phyloP scores from a whole-genome alignment of 2,113 vertebrate genomes.

The Atherinomorus stipes region DNA sequence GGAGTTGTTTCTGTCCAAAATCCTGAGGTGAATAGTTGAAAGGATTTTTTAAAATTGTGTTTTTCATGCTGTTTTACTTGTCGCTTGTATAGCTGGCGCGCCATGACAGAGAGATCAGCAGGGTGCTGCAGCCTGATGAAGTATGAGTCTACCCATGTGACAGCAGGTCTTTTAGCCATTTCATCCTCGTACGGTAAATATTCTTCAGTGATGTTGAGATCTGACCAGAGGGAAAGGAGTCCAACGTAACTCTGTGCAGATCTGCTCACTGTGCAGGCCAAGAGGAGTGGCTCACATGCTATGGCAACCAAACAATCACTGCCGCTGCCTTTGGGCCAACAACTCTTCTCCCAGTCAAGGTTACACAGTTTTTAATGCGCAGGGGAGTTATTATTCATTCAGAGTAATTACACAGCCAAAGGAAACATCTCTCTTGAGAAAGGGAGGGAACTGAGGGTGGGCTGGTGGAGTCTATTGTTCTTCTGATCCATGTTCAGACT shows the following conservation, averaged over 20 bases:
- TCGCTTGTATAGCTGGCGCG: slow-evolving; percentile 10
- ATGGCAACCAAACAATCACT: slow-evolving; percentile 34
- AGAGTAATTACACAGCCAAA: slow-evolving; percentile 47
- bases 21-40: slow-evolving; percentile 34
- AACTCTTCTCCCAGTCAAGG: slow-evolving; percentile 38
- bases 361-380: slow-evolving; percentile 39
- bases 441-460: slow-evolving; percentile 38
- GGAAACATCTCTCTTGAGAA: slow-evolving; percentile 61
- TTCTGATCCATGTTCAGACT: slow-evolving; percentile 44
- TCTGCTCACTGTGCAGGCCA: slow-evolving; percentile 9
- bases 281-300: slow-evolving; percentile 16
- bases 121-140: not conserved
- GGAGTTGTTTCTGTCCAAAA: slow-evolving; percentile 29
- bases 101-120: not conserved
- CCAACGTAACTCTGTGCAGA: not conserved
- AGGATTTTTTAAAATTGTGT: slow-evolving; percentile 23
- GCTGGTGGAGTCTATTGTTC: slow-evolving; percentile 66
- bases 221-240: not conserved
- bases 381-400: slow-evolving; percentile 59
- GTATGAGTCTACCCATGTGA: too few species aligned
- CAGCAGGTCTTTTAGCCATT: too few species aligned
- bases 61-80: slow-evolving; percentile 14
- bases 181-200: not conserved
- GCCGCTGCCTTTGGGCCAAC: slow-evolving; percentile 28
- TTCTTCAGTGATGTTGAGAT: not conserved